Conservation (phyloP, 2,797 vertebrate genomes). For the Enteromius thamalakanensis region DNA sequence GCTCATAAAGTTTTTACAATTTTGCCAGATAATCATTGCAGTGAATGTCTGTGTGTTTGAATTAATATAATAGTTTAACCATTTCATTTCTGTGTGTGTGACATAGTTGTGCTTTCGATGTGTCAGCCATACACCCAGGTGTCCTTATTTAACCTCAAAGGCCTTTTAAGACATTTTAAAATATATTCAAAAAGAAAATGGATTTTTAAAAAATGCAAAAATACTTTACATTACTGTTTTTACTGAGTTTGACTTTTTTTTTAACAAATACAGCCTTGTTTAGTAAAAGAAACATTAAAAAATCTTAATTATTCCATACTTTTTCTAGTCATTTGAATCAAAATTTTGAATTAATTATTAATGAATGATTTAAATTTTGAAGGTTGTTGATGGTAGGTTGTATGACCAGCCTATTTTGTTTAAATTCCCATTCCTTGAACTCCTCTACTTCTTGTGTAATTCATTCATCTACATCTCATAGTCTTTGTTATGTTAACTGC, state of each 20-base stretch:
- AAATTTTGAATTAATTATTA: neutral
- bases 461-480: slow-evolving; percentile 14
- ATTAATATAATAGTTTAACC: too few relatives aligned
- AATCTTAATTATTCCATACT: neutral
- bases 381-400: neutral
- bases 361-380: neutral
- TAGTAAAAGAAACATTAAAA: neutral
- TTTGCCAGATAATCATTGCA: too few relatives aligned
- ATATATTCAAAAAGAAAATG: neutral
- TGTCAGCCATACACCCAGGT: too few relatives aligned
- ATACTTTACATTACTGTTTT: neutral
- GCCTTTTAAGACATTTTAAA: too few relatives aligned
- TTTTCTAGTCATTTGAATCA: neutral
- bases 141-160: too few relatives aligned
- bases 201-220: neutral
- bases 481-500: slow-evolving; percentile 27
- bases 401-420: neutral
- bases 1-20: too few relatives aligned
- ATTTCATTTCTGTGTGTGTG: too few relatives aligned
- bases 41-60: too few relatives aligned
- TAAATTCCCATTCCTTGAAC: neutral
- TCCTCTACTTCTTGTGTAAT: slow-evolving; percentile 12
- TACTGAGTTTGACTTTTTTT: neutral
- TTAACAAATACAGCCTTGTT: neutral
- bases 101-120: too few relatives aligned